Evolutionary conservation across 2,113 vertebrate genomes (phyloP), one percentile per base, ranked within the genome.

Genomic region (Casuarius casuarius): DNA sequence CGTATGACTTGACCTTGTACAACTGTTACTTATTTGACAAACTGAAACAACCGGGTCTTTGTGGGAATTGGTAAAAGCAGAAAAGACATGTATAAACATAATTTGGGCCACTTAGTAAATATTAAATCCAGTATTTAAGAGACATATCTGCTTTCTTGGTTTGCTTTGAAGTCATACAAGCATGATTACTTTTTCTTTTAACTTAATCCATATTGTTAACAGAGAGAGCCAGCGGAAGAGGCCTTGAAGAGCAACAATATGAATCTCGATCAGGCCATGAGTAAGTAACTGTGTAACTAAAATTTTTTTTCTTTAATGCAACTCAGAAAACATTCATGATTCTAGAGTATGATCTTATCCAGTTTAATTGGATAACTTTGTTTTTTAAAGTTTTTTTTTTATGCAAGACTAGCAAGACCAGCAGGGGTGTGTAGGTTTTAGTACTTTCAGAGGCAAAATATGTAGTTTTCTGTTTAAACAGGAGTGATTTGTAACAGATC

Each of bases 191-290:
- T 84, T 74, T 90, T 46, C 42, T 85, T 68, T 76, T 88, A 89
- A 87, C 22, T 2, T 54, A 33, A 81, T 85, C 88, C 4, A 2
- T 97, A n/a, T 70, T 81, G 84, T 92, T 74, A 93, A 28, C 98
- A 99, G 99, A 99, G 99, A 98, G 99, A 99, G 96, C 99, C 99
- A 97, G 99, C 99, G 49, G 99, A 99, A 98, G 99, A 99, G 97
- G 99, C 99, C 97, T 98, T 99, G 98, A 99, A 99, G 98, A 99
- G 99, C 97, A 99, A 99, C 98, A 99, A 98, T 96, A 99, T 99
- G 99, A 99, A 99, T 97, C 98, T 99, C 9, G 99, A 99, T 97
- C 99, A 99, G 99, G 99, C 99, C 98, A 99, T 99, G 99, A 99
- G 99, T 99, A 97, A 99, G 99, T 99, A 68, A 68, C 83, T 91